Percentiles rank a stretch among this genome's conserved stretches.
These are phyloP conservation scores for Pentamera pediparva DNA, from an alignment of 53 echinoderm and acorn worm genomes.

Conservation along the genomic window DNA sequence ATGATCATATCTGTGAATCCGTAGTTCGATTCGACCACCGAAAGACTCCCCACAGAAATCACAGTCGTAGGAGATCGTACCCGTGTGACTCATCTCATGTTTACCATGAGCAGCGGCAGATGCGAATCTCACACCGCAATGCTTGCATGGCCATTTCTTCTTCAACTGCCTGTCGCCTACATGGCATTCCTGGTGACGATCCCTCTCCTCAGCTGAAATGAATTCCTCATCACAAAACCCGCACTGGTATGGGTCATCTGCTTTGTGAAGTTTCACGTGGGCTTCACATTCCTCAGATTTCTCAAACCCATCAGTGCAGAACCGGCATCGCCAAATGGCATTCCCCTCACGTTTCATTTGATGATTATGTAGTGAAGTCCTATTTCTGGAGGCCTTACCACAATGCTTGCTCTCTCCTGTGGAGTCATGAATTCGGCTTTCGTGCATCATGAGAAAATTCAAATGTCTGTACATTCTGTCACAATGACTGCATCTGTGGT, in stretches of 20 bases:
- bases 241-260: neutral
- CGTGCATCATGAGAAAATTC: neutral
- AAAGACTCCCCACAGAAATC: neutral
- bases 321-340: neutral
- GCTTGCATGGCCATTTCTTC: neutral
- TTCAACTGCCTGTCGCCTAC: too few relatives aligned
- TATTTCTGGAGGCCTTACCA: neutral
- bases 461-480: neutral
- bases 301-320: neutral
- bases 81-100: neutral
- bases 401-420: neutral
- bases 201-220: neutral
- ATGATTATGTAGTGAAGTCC: neutral
- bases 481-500: neutral
- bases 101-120: neutral
- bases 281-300: neutral
- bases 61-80: neutral
- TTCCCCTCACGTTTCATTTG: neutral
- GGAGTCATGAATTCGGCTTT: neutral
- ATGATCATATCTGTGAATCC: neutral
- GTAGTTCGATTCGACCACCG: neutral
- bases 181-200: neutral
- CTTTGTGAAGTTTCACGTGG: neutral
- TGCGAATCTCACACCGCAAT: neutral
- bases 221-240: neutral